A percentile compares a stretch with the other conserved stretches of the same genome.
Conservation (phyloP, 2,797 vertebrate genomes). For the Coregonus sp. region DNA sequence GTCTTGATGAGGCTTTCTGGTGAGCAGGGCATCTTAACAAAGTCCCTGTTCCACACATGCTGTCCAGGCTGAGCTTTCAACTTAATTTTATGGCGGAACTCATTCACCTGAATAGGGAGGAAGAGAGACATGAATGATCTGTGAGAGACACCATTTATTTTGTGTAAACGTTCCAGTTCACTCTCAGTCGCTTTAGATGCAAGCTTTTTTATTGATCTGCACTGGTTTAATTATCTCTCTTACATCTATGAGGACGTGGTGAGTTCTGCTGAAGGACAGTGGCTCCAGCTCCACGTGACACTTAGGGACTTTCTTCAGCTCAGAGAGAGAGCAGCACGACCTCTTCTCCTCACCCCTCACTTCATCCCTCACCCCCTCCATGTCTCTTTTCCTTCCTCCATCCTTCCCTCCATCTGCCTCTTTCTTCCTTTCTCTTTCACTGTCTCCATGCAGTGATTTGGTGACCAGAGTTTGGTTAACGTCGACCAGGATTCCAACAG, state of each 20-base stretch:
- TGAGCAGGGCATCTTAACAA: constrained; percentile 69
- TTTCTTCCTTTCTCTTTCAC: fast-evolving
- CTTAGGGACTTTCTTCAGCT: constrained; percentile 37
- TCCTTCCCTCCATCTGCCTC: background rate
- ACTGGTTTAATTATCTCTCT: constrained; percentile 27
- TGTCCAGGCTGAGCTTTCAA: background rate
- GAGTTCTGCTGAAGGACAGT: fast-evolving
- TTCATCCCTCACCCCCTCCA: fast-evolving
- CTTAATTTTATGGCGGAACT: fast-evolving
- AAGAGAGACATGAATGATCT: background rate
- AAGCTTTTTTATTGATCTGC: background rate
- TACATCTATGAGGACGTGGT: constrained; percentile 69
- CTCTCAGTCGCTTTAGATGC: background rate
- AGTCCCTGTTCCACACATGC: constrained; percentile 35
- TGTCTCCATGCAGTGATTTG: background rate
- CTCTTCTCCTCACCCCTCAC: fast-evolving
- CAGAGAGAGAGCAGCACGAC: background rate
- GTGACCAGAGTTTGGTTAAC: no score
- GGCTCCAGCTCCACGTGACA: background rate
- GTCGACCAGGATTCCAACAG: background rate
- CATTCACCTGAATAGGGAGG: constrained; percentile 35
- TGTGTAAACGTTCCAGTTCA: background rate
- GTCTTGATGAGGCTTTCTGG: background rate
- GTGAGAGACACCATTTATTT: background rate
- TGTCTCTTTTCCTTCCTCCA: background rate